These are phyloP conservation scores for Diarsia rubi DNA, from an alignment of 2,888 invertebrate genomes.

Conservation along the genomic window DNA sequence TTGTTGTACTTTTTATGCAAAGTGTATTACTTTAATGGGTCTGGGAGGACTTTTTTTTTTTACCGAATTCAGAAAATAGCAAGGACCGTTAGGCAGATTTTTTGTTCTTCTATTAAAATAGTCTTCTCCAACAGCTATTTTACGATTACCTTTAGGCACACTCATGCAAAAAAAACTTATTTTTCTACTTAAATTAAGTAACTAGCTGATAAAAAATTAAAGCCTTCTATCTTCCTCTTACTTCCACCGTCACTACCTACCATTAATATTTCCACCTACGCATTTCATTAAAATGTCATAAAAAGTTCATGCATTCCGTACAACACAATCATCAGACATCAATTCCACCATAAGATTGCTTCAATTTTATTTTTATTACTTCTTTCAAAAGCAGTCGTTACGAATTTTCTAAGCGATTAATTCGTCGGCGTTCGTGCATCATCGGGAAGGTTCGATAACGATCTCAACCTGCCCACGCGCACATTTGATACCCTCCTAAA, in stretches of 20 bases:
- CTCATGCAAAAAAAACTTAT: neutral
- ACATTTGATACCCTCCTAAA: slow-evolving; percentile 53
- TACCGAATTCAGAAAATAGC: neutral
- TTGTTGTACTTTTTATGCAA: slow-evolving; percentile 60
- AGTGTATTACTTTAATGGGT: slow-evolving; percentile 29
- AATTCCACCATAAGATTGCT: slow-evolving; percentile 41
- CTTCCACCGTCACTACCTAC: neutral
- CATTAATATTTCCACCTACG: neutral
- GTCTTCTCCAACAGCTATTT: too few species aligned
- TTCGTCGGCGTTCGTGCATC: slow-evolving; percentile 61
- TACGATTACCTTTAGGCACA: too few species aligned
- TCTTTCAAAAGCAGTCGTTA: slow-evolving; percentile 62
- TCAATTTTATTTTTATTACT: slow-evolving; percentile 64
- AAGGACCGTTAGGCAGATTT: neutral
- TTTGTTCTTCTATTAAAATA: neutral
- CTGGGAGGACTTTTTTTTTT: slow-evolving; percentile 6
- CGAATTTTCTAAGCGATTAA: slow-evolving; percentile 67
- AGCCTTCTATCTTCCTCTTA: neutral
- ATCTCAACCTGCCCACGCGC: slow-evolving; percentile 64
- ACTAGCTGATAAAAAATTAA: neutral
- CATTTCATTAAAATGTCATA: slow-evolving; percentile 40
- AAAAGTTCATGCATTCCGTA: slow-evolving; percentile 31
- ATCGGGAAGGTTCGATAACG: slow-evolving; percentile 62
- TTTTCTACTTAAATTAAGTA: neutral
- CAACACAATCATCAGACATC: slow-evolving; percentile 24